A percentile compares a stretch with the other conserved stretches of the same genome.
Conservation (phyloP, 2,797 vertebrate species). For the Pitangus sulphuratus region DNA sequence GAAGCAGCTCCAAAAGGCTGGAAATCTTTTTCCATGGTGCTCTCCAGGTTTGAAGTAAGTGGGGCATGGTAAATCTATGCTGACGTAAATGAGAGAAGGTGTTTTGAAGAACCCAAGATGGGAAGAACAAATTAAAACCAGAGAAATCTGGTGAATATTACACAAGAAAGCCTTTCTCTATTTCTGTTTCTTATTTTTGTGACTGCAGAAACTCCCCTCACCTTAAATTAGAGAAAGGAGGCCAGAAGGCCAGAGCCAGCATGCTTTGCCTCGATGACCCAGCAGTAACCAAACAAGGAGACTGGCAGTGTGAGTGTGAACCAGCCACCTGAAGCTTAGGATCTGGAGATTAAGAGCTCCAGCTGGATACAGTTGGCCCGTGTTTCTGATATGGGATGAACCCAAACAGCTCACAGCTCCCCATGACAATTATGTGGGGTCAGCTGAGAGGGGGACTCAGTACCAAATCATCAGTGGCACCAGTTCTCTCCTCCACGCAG, state of each 20-base stretch:
- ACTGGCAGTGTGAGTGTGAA: neutral
- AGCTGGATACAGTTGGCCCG: neutral
- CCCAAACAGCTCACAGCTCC: neutral
- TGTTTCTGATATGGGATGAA: neutral
- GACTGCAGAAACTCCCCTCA: neutral
- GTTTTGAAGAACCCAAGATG: constrained; percentile 35
- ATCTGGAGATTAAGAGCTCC: neutral
- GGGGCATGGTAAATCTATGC: constrained; percentile 51
- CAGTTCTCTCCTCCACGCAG: neutral
- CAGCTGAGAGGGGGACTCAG: neutral
- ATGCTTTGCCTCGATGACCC: neutral
- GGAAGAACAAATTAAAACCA: constrained; percentile 50
- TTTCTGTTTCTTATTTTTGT: constrained; percentile 10
- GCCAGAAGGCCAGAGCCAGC: neutral
- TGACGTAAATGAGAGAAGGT: constrained; percentile 57
- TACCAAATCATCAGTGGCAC: neutral
- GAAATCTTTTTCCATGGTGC: constrained; percentile 43
- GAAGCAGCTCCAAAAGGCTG: neutral
- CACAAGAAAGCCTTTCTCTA: neutral
- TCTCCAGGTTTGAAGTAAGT: constrained; percentile 53
- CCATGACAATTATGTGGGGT: neutral
- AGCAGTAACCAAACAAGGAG: neutral
- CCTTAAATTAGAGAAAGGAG: neutral
- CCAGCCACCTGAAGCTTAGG: neutral
- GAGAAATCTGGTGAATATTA: neutral